Base-by-base conservation (phyloP, 2,113 vertebrate species). In the Sus scrofa region DNA sequence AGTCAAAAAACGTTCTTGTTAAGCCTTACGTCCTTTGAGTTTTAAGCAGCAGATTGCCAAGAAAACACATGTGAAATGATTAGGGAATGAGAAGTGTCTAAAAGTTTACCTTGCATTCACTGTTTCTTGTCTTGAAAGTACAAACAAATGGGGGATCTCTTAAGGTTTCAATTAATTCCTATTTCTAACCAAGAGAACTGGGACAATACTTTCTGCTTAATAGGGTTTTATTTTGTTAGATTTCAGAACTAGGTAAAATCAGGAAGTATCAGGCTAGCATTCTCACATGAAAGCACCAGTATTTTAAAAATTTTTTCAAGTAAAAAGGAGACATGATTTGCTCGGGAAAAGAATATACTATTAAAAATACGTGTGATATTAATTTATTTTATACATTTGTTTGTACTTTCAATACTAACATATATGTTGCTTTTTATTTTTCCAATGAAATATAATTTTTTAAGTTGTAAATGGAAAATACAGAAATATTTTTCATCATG, bases 101-200 rank as follows among this genome's bases (percentile, higher is more conserved):
- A 70, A 74, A 95, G 14, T 77, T 94, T 93, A n/a, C 30, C 26
- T 90, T n/a, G 1, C 22, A 20, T 63, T 81, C 24, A 74, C n/a
- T 1, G 18, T 34, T 95, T 86, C 58, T 86, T 86, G 18, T 86
- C 50, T 86, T 62, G 89, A 82, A 97, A 91, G 54, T 70, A 44
- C 37, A 78, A 96, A 86, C 52, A 77, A 93, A 88, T 56, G 12
- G 52, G 78, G 14, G 90, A 24, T 86, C 86, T 68, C 74, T 83
- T 94, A 94, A 82, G 30, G 13, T 82, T 94, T 92, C 37, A 97
- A 94, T 94, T 93, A 91, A 91, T 93, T 91, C 19, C 7, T 85
- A 20, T 86, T 94, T 81, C 73, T 83, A 93, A 82, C 37, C n/a
- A 92, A 85, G 10, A 12, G 79, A 90, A 89, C 7, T n/a, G 19